Percentiles rank a stretch among this genome's conserved stretches.
Conservation (phyloP, 2,113 vertebrate species). For the Chloroceryle aenea region DNA sequence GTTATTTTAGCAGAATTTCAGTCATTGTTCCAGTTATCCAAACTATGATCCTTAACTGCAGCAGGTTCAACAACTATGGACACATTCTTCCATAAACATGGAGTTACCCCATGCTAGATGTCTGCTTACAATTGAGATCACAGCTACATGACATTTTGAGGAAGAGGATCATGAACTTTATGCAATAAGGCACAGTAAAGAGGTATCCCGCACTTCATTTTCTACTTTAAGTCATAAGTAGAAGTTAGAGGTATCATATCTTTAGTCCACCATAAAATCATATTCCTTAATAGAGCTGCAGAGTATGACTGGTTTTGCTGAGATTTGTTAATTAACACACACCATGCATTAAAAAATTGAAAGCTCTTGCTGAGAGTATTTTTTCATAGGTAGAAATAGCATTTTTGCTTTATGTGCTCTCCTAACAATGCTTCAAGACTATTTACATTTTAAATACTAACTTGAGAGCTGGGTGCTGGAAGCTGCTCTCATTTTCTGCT, state of each 20-base stretch:
- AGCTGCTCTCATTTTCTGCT: background rate
- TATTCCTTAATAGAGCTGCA: background rate
- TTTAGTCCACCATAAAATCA: background rate
- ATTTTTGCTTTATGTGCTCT: background rate
- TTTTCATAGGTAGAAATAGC: background rate
- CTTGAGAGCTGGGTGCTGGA: background rate
- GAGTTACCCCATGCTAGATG: background rate
- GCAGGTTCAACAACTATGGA: background rate
- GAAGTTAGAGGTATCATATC: background rate
- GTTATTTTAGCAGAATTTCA: background rate
- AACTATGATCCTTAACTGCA: background rate
- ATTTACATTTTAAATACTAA: background rate
- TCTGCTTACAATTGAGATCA: background rate
- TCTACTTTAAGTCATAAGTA: background rate
- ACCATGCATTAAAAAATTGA: background rate
- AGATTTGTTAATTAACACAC: background rate
- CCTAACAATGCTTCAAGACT: background rate
- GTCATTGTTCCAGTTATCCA: background rate
- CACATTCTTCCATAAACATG: background rate
- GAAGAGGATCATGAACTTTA: background rate
- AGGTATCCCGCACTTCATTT: background rate
- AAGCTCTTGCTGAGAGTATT: background rate
- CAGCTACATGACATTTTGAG: fast-evolving
- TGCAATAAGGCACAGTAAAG: background rate
- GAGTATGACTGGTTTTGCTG: background rate